Evolutionary conservation across 2,797 vertebrate genomes (phyloP), one percentile per base, ranked within the genome.

Genomic region (Cuculus canorus): DNA sequence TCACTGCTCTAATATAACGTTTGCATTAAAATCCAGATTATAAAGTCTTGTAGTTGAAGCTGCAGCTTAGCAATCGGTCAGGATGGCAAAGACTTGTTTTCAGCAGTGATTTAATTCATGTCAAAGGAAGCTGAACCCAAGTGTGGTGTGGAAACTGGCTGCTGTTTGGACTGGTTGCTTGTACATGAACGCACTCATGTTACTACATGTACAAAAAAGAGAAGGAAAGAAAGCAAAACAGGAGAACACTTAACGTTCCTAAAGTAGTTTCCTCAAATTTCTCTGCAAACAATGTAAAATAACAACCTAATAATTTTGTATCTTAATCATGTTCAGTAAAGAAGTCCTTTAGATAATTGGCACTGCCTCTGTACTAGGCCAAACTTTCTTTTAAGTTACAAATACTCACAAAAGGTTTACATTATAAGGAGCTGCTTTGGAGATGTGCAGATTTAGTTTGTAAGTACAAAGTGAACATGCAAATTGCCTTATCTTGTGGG

Each of bases 401-500:
- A 99, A 98, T 97, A 97, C 97, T 98, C 98, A 98, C 98, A 98
- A 98, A 98, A 98, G 99, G 99, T 99, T 99, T 99, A 98, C 98
- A 98, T 98, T 98, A 98, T 98, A 97, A 98, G 98, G 97, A 98
- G 98, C 98, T 98, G 98, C 98, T 97, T 98, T 98, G 98, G 98
- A 99, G 98, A 99, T 98, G 97, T 98, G 98, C 98, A 98, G 98
- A 99, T 99, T 99, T 99, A 98, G 99, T 99, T 99, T 99, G 99
- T 98, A 98, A 98, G 98, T 97, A 98, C 98, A 98, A 98, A 99
- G 99, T 98, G 98, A 99, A 99, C 99, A 99, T 99, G 99, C 99
- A 99, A 99, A 99, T 99, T 98, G 98, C 97, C 98, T 99, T 99
- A 99, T 99, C 99, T 99, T 99, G 98, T 97, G 99, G 98, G 99